These are phyloP conservation scores for Lepidurus packardi DNA, from an alignment of 1,140 invertebrate genomes.

Conservation along the genomic window DNA sequence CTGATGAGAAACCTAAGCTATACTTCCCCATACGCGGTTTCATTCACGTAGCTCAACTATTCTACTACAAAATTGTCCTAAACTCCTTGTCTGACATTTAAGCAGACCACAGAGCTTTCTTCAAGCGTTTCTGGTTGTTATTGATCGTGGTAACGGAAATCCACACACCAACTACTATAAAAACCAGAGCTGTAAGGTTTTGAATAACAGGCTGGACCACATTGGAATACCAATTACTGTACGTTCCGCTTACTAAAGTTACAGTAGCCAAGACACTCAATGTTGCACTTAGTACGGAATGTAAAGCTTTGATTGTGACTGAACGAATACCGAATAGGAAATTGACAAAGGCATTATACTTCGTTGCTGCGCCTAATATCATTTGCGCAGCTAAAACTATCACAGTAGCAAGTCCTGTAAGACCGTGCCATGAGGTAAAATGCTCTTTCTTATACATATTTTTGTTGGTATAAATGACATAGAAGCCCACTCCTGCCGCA, in stretches of 20 bases:
- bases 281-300: neutral
- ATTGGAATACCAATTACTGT: neutral
- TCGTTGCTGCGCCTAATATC: neutral
- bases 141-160: neutral
- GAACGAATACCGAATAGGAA: neutral
- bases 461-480: conserved; percentile 4
- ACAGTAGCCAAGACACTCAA: neutral
- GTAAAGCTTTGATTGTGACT: neutral
- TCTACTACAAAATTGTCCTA: no score
- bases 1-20: neutral
- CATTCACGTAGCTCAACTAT: neutral
- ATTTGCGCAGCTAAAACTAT: neutral
- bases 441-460: conserved; percentile 15
- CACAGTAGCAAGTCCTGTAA: neutral
- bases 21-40: neutral
- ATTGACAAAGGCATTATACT: neutral
- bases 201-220: neutral
- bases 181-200: neutral
- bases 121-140: neutral
- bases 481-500: neutral
- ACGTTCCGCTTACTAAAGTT: neutral
- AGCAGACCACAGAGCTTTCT: neutral
- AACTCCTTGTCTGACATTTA: neutral
- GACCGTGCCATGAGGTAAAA: conserved; percentile 4
- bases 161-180: neutral